Evolutionary conservation across 1,140 invertebrate species (phyloP), one percentile per base, ranked within the genome.

Genomic region (Drosophila pachea): DNA sequence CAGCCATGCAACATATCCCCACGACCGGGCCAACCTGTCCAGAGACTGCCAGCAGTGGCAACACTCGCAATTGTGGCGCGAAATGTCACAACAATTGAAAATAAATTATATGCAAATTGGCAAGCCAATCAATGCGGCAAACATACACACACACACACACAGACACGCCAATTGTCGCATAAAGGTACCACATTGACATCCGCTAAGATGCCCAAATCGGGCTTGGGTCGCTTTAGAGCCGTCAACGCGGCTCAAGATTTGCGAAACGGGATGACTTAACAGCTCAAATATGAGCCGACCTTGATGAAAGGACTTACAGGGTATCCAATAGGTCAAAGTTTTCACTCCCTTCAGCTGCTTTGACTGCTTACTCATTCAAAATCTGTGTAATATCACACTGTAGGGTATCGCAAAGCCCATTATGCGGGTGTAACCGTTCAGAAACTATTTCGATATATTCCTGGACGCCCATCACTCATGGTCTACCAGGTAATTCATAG

Each of bases 41-140:
- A 53, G 35, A 53, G 5, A 22, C 22, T 22, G 8, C 35, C n/a
- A 14, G 33, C 40, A 32, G 14, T 43, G 14, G 38, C 38, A 40
- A 12, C 40, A 43, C n/a, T 14, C 11, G 5, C 11, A 40, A n/a
- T 14, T 32, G 31, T 83, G 72, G 72, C 79, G 65, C 78, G 74
- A 84, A 86, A 86, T 84, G 76, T 84, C 79, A 86, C 79, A 84
- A 76, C 79, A 83, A 83, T 84, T 84, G 81, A 52, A 78, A 84
- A 84, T 86, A 86, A 86, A 84, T 84, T 84, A 84, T 86, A 84
- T 84, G 79, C 76, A 84, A 84, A 84, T 86, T 86, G 78, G 63
- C 38, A 64, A 55, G 62, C 76, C 76, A 86, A 84, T 84, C 76
- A 74, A 63, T 62, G 58, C 9, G 11, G 38, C 40, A 62, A 32